Conservation (phyloP, 2,888 invertebrate species). For the Acanthosepion pharaonis region DNA sequence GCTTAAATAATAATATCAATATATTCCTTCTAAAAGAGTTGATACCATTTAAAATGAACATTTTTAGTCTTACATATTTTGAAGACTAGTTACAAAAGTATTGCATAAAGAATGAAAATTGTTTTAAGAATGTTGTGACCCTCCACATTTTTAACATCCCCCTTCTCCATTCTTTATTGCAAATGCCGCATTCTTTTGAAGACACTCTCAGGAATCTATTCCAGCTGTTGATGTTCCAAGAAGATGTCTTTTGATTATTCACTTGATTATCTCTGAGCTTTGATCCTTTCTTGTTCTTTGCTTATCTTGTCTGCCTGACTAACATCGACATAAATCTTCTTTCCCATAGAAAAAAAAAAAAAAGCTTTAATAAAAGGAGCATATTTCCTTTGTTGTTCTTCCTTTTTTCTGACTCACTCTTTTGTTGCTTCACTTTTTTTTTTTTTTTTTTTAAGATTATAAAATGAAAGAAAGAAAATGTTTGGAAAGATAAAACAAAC, state of each 20-base stretch:
- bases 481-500: not conserved
- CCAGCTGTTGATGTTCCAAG: constrained; percentile 33
- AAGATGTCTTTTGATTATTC: constrained; percentile 33
- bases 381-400: not conserved
- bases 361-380: not conserved
- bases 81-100: not conserved
- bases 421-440: not conserved
- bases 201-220: not conserved
- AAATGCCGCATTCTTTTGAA: not conserved
- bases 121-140: not conserved
- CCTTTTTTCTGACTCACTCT: not conserved
- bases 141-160: not conserved
- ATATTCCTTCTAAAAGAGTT: not conserved
- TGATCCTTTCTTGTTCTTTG: not conserved
- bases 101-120: not conserved
- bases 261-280: not conserved
- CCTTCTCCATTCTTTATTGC: not conserved
- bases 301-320: not conserved
- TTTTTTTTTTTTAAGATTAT: not conserved
- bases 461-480: not conserved
- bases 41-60: not conserved
- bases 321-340: constrained; percentile 9
- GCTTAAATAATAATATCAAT: too few species aligned
- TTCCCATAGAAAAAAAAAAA: not conserved
- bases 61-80: not conserved